Percentiles rank a stretch among this genome's conserved stretches.
Evolutionary conservation across 1,140 invertebrate genomes (phyloP).

Genomic region (Aphaenogaster ashmeadi): DNA sequence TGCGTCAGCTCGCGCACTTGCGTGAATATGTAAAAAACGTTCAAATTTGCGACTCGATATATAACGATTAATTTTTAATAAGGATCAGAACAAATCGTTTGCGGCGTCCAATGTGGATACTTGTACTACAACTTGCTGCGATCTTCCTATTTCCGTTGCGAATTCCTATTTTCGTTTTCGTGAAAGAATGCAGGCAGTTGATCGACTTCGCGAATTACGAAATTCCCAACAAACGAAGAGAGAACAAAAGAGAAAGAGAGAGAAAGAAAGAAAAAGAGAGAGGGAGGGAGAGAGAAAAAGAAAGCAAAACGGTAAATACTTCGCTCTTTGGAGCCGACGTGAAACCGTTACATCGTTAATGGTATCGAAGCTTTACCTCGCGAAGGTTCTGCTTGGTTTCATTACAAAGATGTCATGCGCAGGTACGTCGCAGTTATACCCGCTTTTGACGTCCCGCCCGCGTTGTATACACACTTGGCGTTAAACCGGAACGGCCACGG

Average conservation of each 20-base stretch:
- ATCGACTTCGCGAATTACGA: slow-evolving; percentile 17
- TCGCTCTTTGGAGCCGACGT: slow-evolving; percentile 52
- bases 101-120: no score
- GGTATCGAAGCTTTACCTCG: slow-evolving; percentile 62
- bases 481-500: slow-evolving; percentile 58
- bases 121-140: not conserved
- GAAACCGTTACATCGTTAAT: slow-evolving; percentile 67
- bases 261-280: not conserved
- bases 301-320: slow-evolving; percentile 54
- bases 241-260: not conserved
- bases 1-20: not conserved
- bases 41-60: not conserved
- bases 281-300: not conserved
- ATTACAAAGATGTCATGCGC: slow-evolving; percentile 74
- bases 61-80: not conserved
- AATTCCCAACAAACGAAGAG: slow-evolving; percentile 25
- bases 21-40: not conserved
- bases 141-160: not conserved
- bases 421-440: slow-evolving; percentile 65
- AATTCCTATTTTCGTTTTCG: not conserved
- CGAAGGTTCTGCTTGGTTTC: slow-evolving; percentile 62
- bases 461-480: slow-evolving; percentile 60
- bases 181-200: not conserved
- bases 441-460: slow-evolving; percentile 69
- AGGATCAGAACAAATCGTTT: not conserved